Base-by-base conservation (phyloP, 2,797 vertebrate species). In the Psittacula echo region DNA sequence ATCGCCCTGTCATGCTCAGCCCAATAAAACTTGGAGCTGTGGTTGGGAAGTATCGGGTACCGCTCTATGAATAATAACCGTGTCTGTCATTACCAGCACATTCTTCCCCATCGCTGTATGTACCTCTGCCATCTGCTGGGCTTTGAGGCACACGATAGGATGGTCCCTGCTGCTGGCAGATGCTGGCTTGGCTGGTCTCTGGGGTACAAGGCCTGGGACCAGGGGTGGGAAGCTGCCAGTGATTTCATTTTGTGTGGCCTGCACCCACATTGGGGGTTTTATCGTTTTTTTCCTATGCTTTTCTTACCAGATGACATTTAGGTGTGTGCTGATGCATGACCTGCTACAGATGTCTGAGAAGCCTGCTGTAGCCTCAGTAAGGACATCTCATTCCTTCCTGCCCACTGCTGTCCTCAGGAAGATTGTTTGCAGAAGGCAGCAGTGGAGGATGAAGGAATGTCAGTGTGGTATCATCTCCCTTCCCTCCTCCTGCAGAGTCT, bases 41-140 rank as follows among this genome's bases (percentile, higher is more conserved):
- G 62, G 11, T 1, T 16, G 73, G 34, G 62, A 72, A 54, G 30
- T 37, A 66, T 13, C 1, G 2, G 41, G 29, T 44, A 8, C 53
- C 0, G 0, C 62, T 88, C 21, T 16, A 9, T 2, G 1, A 58
- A 21, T 53, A 58, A 21, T 53, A 78, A 24, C 47, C 0, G 0
- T 15, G 50, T 10, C 37, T 47, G 82, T 29, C 78, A 70, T 62
- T 47, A 30, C 20, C 6, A n/a, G 58, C 26, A 0, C 2, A 22
- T 8, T 53, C 47, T 58, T 54, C 82, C 5, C 19, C 5, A 0
- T 75, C 3, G 4, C 64, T 34, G 21, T 3, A 13, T 58, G 68
- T 62, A 73, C 17, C 74, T 89, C 71, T 96, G 95, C 88, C 91
- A 77, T 73, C 94, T 96, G 48, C 89, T 82, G 94, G 87, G 70